Base-by-base conservation (phyloP, 2,113 vertebrate genomes). In the Mirounga angustirostris region DNA sequence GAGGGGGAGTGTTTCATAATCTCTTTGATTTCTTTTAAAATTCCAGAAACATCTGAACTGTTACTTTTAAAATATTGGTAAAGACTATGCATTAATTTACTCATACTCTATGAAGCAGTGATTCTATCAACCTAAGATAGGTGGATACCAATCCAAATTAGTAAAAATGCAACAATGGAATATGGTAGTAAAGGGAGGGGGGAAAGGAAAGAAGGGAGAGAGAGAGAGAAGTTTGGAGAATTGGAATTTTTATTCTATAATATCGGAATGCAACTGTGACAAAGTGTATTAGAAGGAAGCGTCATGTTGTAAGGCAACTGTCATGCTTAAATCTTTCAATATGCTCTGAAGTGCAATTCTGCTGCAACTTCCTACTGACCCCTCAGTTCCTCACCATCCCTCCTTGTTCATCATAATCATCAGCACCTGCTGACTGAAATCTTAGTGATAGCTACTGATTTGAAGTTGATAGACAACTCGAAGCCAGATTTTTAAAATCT, bases 401-500 rank as follows among this genome's bases (percentile, higher is more conserved):
- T 54, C 43, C 7, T 95, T 84, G 83, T 92, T 96, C 94, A 73
- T 85, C 19, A 61, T 76, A 94, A 79, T 46, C 58, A 43, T 63
- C 40, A 86, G 30, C 1, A 18, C 33, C 28, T 43, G 74, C 54
- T 92, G 73, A 89, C 54, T 76, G 50, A 93, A 94, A 89, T 71
- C 40, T 94, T 81, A 79, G 56, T 76, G n/a, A 56, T 79, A 82
- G 30, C 69, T 61, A 79, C 71, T 69, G 59, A 97, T 71, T 83
- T 93, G 67, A 80, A 96, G 65, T 79, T 97, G 95, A 93, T 61
- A 92, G 81, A 95, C 63, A 94, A 92, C 7, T 58, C 21, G 93
- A 98, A 98, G 91, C 56, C 59, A 7, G 94, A 78, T 69, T 93
- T 96, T 94, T 78, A 59, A 95, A 95, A 91, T 79, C 26, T 91